phyloP scores from a whole-genome alignment of 2,113 vertebrate species.

The Lepisosteus oculatus region DNA sequence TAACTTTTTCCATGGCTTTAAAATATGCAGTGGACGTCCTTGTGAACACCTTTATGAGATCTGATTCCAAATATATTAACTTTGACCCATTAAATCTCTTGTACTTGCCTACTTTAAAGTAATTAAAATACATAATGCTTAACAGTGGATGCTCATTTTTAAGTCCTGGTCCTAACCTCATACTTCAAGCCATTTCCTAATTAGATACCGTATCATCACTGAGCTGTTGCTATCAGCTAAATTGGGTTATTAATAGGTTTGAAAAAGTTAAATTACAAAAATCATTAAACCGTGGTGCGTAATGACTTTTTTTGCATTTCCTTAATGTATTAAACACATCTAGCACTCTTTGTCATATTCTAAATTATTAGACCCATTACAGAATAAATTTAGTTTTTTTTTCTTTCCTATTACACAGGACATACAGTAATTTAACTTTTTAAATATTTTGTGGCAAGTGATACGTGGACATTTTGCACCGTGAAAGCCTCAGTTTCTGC shows the following conservation, averaged over 20 bases:
- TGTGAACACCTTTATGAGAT: background rate
- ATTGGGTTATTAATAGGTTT: constrained; percentile 40
- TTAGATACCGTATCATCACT: constrained; percentile 39
- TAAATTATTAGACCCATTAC: too few species aligned
- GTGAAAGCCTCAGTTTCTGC: too few species aligned
- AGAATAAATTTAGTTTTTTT: background rate
- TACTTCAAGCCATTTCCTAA: constrained; percentile 33
- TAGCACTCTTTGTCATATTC: too few species aligned
- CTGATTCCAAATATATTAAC: background rate
- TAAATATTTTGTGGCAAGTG: too few species aligned
- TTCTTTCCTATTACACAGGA: background rate
- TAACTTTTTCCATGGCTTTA: too few species aligned
- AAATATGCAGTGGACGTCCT: background rate
- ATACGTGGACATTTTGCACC: too few species aligned
- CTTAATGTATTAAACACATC: too few species aligned
- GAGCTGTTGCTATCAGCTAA: constrained; percentile 30
- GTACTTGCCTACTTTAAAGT: background rate
- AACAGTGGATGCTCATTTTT: constrained; percentile 14
- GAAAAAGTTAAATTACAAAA: constrained; percentile 12
- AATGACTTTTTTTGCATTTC: constrained; percentile 3
- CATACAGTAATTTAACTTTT: too few species aligned
- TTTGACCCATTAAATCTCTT: constrained; percentile 1
- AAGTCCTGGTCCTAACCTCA: constrained; percentile 37
- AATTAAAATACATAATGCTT: constrained; percentile 4
- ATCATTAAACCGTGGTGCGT: constrained; percentile 33